Base-by-base conservation (phyloP, 2,113 vertebrate genomes). In the Pituophis catenifer region DNA sequence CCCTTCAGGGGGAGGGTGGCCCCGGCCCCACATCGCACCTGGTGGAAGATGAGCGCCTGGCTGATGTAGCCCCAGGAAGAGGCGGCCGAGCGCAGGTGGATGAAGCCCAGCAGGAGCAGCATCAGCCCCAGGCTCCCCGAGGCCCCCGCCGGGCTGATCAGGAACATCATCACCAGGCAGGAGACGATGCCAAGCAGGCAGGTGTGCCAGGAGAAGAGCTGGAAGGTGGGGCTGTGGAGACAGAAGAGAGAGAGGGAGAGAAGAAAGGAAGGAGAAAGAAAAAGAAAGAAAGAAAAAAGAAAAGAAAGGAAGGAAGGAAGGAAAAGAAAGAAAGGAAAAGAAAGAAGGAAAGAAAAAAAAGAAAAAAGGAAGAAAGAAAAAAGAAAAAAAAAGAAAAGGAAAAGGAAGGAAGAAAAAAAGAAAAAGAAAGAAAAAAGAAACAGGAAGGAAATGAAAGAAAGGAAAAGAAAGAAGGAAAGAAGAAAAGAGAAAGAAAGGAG, bases 1-100 rank as follows among this genome's bases (percentile, higher is more conserved):
- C 26, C 26, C 62, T 29, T 65, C 29, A 10, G 26, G 59, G 24
- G 1, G 59, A 65, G 59, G 62, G 11, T n/a, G 62, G 0, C 11
- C 11, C 29, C 10, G 59, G 2, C 59, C 9, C 17, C 2, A 23
- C 10, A 5, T 91, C 2, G 90, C 95, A 99, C 99, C 98, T 99
- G 98, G 97, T 99, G 99, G 96, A 99, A 99, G 96, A 99, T 99
- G 93, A 99, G 98, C 1, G 99, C 98, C 96, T 99, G 98, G 97
- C 98, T 99, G 97, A 99, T 98, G 97, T 98, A 99, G 92, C 99
- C 99, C 99, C 99, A 99, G 95, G 98, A 98, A 96, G 98, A 98
- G 90, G 98, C 98, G 59, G 98, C 98, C 0, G 98, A 98, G 90
- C 99, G 98, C 95, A 99, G 99, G 97, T 99, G 99, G 90, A 99